A percentile compares a stretch with the other conserved stretches of the same genome.
Evolutionary conservation across 2,797 vertebrate genomes (phyloP).

Genomic region (Simalia tracyae): DNA sequence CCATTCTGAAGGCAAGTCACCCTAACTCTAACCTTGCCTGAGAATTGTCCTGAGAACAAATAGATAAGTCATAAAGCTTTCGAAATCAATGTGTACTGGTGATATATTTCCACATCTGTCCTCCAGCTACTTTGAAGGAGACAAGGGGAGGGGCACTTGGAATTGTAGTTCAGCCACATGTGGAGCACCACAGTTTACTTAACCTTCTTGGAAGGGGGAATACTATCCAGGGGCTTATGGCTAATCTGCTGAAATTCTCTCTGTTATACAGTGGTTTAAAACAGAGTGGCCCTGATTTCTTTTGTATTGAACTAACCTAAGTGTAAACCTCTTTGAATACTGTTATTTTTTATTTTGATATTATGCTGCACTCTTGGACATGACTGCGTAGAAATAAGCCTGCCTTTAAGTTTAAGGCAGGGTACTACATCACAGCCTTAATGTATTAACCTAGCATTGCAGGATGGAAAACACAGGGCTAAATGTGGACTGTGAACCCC

Average conservation of each 20-base stretch:
- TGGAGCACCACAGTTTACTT: not conserved
- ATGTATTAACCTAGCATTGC: not conserved
- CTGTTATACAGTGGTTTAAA: not conserved
- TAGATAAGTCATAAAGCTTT: not conserved
- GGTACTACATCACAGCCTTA: not conserved
- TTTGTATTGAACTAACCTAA: not conserved
- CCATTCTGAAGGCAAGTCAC: not conserved
- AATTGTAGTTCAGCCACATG: not conserved
- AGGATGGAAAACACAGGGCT: not conserved
- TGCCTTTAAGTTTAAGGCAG: not conserved
- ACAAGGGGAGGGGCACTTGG: not conserved
- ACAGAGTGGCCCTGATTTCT: not conserved
- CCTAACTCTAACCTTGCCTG: not conserved
- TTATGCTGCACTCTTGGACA: not conserved
- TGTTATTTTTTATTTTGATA: not conserved
- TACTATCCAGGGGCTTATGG: not conserved
- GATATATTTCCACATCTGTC: not conserved
- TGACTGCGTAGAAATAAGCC: not conserved
- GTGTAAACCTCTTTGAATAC: not conserved
- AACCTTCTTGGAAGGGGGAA: not conserved
- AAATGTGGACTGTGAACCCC: not conserved
- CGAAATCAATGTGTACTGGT: not conserved
- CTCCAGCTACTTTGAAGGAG: not conserved
- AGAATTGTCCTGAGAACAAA: not conserved
- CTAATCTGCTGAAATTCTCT: not conserved